phyloP scores from a whole-genome alignment of 2,797 vertebrate genomes.

The Anolis apletophallus region DNA sequence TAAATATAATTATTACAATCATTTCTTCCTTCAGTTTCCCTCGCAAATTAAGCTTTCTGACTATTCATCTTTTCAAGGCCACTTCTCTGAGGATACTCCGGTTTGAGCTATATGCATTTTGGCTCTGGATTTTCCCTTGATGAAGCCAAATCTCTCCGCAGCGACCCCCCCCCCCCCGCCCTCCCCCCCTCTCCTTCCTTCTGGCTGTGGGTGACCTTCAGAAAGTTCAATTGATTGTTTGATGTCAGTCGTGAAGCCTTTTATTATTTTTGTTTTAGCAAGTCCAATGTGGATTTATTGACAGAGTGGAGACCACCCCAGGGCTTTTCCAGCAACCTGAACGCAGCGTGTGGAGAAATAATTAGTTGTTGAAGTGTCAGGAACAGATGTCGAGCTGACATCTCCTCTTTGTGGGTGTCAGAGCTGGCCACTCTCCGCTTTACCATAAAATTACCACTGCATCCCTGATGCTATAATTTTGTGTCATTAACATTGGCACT shows the following conservation, averaged over 20 bases:
- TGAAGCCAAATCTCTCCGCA: neutral
- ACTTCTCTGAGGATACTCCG: neutral
- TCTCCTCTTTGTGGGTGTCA: slow-evolving; percentile 59
- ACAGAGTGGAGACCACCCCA: slow-evolving; percentile 59
- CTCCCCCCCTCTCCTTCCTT: neutral
- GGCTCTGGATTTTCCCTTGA: neutral
- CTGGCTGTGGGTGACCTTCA: slow-evolving; percentile 15
- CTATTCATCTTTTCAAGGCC: neutral
- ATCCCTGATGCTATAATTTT: slow-evolving; percentile 16
- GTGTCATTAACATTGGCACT: slow-evolving; percentile 16
- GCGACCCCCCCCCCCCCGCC: neutral
- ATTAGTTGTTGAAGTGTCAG: slow-evolving; percentile 66
- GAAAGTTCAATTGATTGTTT: slow-evolving; percentile 27
- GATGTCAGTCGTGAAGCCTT: slow-evolving; percentile 24
- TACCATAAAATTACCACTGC: slow-evolving; percentile 49
- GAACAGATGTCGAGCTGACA: slow-evolving; percentile 68
- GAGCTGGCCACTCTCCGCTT: slow-evolving; percentile 56
- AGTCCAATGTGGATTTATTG: slow-evolving; percentile 62
- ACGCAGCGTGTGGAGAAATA: slow-evolving; percentile 56
- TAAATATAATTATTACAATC: neutral
- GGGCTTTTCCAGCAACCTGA: slow-evolving; percentile 36
- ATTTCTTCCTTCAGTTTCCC: neutral
- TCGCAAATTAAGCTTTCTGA: neutral
- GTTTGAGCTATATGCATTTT: neutral
- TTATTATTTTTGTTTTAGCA: slow-evolving; percentile 58